Base-by-base conservation (phyloP, 1,140 invertebrate species). In the Berghia stephanieae region DNA sequence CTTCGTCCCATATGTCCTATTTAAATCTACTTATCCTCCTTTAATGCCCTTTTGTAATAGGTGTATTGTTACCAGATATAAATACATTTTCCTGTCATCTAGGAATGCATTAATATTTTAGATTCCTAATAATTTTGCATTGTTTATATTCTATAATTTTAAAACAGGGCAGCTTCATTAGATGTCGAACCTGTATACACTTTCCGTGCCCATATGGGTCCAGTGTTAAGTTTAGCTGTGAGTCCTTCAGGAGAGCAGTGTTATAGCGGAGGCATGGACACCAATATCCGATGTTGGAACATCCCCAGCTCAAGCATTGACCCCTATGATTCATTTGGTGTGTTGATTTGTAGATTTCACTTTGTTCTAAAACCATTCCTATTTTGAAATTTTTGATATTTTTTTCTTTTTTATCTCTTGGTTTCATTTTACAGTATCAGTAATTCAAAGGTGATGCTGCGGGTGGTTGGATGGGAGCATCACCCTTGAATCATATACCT, bases 181-280 rank as follows among this genome's bases (percentile, higher is more conserved):
- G 98, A 99, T 90, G 96, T 99, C 77, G 98, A 99, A 90, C 98
- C 98, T 49, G 92, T 99, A 52, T 99, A 99, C 89, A 99, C 98
- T 80, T 99, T 99, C 91, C 93, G 96, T 83, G 95, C 94, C 44
- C 98, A 99, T 89, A 93, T 93, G 46, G 96, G 95, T 46, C 94
- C 97, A 38, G 97, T 99, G 55, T 90, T 99, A 38, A 97, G 95
- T 91, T 91, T 99, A 84, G 95, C 96, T 21, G 96, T 99, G 92
- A 96, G 94, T 80, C 92, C 94, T 46, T 94, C 93, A 60, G 97
- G 97, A 63, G 96, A 96, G 87, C 94, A 95, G 85, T 97, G 96
- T 88, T 99, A 95, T 90, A 98, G 96, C 68, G 97, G 96, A 55
- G 97, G 96, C 66, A 90, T 96, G 55, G 98, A 99, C 89, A 94